Evolutionary conservation across 2,797 vertebrate species (phyloP).

Genomic region (Gadopsis marmoratus): DNA sequence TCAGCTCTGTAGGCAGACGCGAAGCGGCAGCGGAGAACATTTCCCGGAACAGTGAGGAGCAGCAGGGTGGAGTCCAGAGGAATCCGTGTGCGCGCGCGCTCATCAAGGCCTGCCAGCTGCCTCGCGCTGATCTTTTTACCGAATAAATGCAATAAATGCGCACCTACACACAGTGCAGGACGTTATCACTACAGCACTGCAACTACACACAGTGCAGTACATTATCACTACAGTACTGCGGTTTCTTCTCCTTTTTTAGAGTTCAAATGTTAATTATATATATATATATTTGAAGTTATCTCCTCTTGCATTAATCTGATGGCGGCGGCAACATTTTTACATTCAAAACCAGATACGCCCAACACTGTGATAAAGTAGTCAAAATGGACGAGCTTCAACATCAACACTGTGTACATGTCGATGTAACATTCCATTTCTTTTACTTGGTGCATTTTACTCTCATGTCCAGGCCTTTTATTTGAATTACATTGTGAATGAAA

Average conservation of each 20-base stretch:
- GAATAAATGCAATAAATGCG: no score
- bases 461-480: background rate
- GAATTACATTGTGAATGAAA: background rate
- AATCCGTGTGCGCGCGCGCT: constrained; percentile 33
- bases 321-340: no score
- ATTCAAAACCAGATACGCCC: no score
- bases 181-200: no score
- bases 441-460: background rate
- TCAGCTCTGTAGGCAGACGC: constrained; percentile 11
- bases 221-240: background rate
- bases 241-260: no score
- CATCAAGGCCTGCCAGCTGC: constrained; percentile 20
- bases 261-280: no score
- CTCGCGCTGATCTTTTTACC: constrained; percentile 28
- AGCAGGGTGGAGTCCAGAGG: constrained; percentile 74
- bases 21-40: constrained; percentile 21
- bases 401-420: background rate
- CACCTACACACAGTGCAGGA: no score
- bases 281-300: no score
- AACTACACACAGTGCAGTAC: background rate
- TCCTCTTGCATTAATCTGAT: no score
- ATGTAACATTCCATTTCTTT: background rate
- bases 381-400: background rate
- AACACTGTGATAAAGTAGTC: background rate
- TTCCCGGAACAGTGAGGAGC: constrained; percentile 54